phyloP scores from a whole-genome alignment of 1,140 invertebrate genomes.

The Leptinotarsa undecemlineata region DNA sequence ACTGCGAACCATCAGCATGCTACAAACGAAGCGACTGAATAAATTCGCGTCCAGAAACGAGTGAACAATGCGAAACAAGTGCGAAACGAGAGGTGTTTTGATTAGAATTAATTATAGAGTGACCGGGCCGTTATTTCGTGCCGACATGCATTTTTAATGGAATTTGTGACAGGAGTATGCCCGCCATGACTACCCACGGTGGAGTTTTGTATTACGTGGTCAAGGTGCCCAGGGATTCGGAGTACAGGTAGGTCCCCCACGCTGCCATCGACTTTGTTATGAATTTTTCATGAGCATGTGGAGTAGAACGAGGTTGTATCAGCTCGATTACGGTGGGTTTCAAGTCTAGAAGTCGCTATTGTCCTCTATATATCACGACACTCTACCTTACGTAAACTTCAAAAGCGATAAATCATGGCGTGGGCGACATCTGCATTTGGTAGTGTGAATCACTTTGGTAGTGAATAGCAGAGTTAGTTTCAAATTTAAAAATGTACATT shows the following conservation, averaged over 20 bases:
- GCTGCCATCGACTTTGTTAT: neutral
- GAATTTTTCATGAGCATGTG: too few relatives aligned
- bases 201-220: slow-evolving; percentile 63
- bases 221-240: slow-evolving; percentile 57
- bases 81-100: neutral
- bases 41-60: neutral
- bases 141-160: neutral
- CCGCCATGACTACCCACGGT: slow-evolving; percentile 60
- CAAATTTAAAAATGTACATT: too few relatives aligned
- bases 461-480: too few relatives aligned
- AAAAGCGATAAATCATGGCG: too few relatives aligned
- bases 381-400: too few relatives aligned
- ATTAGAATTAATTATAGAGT: slow-evolving; percentile 3
- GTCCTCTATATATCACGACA: too few relatives aligned
- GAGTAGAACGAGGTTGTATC: too few relatives aligned
- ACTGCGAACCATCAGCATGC: neutral
- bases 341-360: too few relatives aligned
- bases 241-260: slow-evolving; percentile 28
- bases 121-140: neutral
- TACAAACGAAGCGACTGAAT: neutral
- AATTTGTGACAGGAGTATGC: slow-evolving; percentile 42
- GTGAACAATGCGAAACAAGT: neutral
- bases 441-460: too few relatives aligned
- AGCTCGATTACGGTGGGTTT: too few relatives aligned
- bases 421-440: too few relatives aligned